Evolutionary conservation across 2,797 vertebrate genomes (phyloP).

Genomic region (Etheostoma perlongum): DNA sequence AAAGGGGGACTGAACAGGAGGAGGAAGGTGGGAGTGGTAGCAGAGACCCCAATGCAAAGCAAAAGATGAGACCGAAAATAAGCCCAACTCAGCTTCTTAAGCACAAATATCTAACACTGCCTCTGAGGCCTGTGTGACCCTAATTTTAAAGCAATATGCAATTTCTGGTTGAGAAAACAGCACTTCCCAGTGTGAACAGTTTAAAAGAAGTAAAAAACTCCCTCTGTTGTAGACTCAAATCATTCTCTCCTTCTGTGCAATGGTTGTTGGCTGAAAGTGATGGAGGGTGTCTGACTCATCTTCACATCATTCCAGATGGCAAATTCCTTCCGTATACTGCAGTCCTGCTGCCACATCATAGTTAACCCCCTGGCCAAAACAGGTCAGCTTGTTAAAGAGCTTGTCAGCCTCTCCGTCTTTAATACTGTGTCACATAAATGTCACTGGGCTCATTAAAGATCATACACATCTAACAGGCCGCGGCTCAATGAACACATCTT

Average conservation of each 20-base stretch:
- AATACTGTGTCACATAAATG: conserved; percentile 75
- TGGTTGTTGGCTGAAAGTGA: conserved; percentile 74
- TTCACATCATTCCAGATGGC: conserved; percentile 81
- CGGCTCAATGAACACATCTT: conserved; percentile 71
- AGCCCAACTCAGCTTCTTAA: neutral
- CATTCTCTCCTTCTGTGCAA: conserved; percentile 61
- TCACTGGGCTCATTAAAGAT: conserved; percentile 74
- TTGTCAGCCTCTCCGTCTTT: conserved; percentile 68
- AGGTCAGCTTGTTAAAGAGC: conserved; percentile 73
- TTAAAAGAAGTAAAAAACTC: conserved; percentile 48
- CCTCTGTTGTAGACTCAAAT: conserved; percentile 52
- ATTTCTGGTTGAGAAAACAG: conserved; percentile 21
- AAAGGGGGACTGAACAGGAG: neutral
- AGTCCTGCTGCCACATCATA: conserved; percentile 78
- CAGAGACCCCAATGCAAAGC: neutral
- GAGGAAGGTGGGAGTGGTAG: neutral
- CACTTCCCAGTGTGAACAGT: conserved; percentile 31
- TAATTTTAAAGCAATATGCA: neutral
- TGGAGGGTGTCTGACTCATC: conserved; percentile 84
- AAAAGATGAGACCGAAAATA: conserved; percentile 3
- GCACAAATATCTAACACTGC: conserved; percentile 5
- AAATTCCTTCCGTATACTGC: conserved; percentile 84
- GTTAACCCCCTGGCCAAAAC: conserved; percentile 76
- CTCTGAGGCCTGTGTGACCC: conserved; percentile 6
- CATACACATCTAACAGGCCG: conserved; percentile 59